Base-by-base conservation (phyloP, 2,113 vertebrate species). In the Hippocampus zosterae region DNA sequence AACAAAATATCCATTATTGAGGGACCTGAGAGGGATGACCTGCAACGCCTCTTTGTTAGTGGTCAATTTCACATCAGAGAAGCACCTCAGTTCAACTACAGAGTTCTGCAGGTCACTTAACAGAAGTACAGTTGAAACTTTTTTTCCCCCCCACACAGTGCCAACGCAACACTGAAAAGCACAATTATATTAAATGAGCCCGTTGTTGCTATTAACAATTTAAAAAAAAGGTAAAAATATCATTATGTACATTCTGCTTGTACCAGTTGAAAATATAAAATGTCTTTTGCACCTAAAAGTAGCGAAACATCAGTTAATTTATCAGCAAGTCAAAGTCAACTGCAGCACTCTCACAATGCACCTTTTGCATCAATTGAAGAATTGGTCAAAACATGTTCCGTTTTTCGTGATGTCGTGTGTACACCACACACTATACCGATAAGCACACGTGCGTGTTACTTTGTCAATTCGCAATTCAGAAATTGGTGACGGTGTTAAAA, bases 21-120 rank as follows among this genome's bases (percentile, higher is more conserved):
- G 74, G 73, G 82, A 77, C 83, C 80, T 74, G 87, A 88, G 89
- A 91, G 91, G 87, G 88, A 89, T 90, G 91, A 88, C 92, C 91
- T 78, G 91, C 91, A 92, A 88, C 91, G 79, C 91, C 87, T 90
- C 87, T 78, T 81, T 25, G 62, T 87, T 72, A 74, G 78, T 68
- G 62, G 72, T 78, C 79, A 70, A 48, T 74, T 67, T 77, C 68
- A 73, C 65, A 65, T 75, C 61, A 77, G 71, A 82, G 69, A 46
- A 81, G 78, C 80, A 81, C 75, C 73, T 74, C 67, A 79, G 74
- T 79, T 76, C 13, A 23, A 57, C 75, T 41, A 40, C 70, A 76
- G 66, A 71, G 66, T 74, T 73, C 73, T 77, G 71, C 74, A 78
- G 70, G 60, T 60, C 44, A 77, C 53, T 79, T 67, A 59, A 72